Conservation (phyloP, 2,113 vertebrate genomes). For the Cavia aperea region DNA sequence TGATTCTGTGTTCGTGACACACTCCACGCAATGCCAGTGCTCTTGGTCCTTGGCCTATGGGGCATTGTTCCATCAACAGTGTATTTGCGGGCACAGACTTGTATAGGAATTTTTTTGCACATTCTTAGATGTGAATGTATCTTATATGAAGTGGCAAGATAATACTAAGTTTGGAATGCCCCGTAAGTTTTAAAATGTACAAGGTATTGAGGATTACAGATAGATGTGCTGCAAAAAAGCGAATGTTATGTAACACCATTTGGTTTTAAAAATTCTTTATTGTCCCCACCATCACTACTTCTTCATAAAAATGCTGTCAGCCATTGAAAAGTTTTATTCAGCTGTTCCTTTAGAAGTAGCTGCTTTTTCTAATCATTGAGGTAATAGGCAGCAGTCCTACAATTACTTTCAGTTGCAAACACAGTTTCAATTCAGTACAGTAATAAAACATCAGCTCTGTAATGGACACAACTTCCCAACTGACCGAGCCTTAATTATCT, state of each 20-base stretch:
- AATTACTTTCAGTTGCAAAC: background rate
- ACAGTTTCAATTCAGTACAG: background rate
- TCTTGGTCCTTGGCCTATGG: background rate
- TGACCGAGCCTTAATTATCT: background rate
- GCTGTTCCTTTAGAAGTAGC: background rate
- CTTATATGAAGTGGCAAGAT: background rate
- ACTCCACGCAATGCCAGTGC: background rate
- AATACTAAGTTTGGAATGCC: background rate
- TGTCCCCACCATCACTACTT: background rate
- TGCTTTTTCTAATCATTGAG: background rate
- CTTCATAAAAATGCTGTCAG: slow-evolving; percentile 1
- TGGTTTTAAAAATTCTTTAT: background rate
- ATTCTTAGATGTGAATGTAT: background rate
- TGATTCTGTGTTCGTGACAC: background rate
- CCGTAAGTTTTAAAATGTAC: background rate
- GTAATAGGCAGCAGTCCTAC: background rate
- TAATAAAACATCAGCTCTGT: background rate
- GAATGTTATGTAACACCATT: background rate
- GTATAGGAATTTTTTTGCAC: background rate
- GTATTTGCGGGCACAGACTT: background rate
- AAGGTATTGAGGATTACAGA: background rate
- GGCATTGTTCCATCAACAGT: background rate
- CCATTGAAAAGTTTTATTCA: background rate
- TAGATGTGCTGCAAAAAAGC: background rate
- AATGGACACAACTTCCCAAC: background rate